Percentiles rank a stretch among this genome's conserved stretches.
Conservation (phyloP, 2,888 invertebrate genomes). For the Drosophila sordidapex region DNA sequence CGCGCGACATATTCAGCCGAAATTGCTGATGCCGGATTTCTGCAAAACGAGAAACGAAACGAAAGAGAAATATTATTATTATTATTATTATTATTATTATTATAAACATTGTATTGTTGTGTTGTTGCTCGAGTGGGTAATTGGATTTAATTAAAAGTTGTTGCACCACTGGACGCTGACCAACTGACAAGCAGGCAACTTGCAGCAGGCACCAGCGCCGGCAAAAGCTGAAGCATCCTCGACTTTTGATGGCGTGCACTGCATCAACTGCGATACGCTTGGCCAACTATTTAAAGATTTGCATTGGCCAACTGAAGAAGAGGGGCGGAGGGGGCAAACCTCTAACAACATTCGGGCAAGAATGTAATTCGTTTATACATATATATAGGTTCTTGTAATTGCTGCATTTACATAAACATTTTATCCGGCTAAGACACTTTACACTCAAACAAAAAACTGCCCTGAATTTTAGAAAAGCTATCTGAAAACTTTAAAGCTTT, state of each 20-base stretch:
- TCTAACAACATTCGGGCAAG: slow-evolving; percentile 13
- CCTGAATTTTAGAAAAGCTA: not conserved
- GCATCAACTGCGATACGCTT: slow-evolving; percentile 64
- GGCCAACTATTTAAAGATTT: slow-evolving; percentile 64
- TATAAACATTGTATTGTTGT: slow-evolving; percentile 3
- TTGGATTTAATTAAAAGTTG: slow-evolving; percentile 75
- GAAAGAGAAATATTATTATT: not conserved
- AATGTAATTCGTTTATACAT: slow-evolving; percentile 19
- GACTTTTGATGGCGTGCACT: slow-evolving; percentile 55
- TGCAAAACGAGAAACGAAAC: slow-evolving; percentile 72
- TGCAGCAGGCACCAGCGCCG: not conserved
- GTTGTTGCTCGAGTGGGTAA: slow-evolving; percentile 44
- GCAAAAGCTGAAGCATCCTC: slow-evolving; percentile 3
- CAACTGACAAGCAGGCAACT: slow-evolving; percentile 3
- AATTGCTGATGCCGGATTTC: slow-evolving; percentile 91
- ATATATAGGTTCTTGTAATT: slow-evolving; percentile 6
- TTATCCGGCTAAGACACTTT: not conserved
- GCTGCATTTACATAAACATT: slow-evolving; percentile 14
- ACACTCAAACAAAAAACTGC: not conserved
- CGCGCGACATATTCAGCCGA: slow-evolving; percentile 91
- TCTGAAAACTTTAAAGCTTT: not conserved
- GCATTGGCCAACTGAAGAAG: slow-evolving; percentile 62
- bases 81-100: slow-evolving; percentile 5
- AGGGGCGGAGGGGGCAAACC: slow-evolving; percentile 1
- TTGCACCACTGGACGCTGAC: slow-evolving; percentile 71